These are phyloP conservation scores for Stigmatopora nigra DNA, from an alignment of 2,113 vertebrate genomes.

Conservation along the genomic window DNA sequence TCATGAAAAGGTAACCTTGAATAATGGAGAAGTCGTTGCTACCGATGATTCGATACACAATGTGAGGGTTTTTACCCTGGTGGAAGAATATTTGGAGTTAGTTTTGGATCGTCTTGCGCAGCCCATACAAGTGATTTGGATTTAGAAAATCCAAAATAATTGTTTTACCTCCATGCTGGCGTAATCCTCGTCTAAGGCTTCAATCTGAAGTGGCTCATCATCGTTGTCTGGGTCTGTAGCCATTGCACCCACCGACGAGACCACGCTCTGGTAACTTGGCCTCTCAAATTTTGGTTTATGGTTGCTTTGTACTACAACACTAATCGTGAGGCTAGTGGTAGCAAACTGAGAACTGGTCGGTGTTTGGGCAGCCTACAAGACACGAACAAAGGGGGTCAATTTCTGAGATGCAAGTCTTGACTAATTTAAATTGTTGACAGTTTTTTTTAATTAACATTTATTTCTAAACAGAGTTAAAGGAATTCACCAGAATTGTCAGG, in stretches of 20 bases:
- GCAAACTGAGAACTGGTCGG: constrained; percentile 60
- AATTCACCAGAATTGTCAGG: constrained; percentile 75
- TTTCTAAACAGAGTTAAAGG: too few species aligned
- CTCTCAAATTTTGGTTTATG: constrained; percentile 62
- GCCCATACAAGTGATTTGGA: background rate
- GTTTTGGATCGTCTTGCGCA: background rate
- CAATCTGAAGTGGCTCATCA: constrained; percentile 45
- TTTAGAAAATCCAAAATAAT: background rate
- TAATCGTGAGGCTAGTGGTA: constrained; percentile 60
- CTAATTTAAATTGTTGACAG: background rate
- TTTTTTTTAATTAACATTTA: background rate
- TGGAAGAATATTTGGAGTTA: constrained; percentile 4
- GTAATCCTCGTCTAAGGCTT: constrained; percentile 61
- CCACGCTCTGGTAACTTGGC: constrained; percentile 38
- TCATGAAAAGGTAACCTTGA: constrained; percentile 69
- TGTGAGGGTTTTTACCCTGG: constrained; percentile 74
- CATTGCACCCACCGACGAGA: constrained; percentile 45
- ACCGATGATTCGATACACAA: constrained; percentile 64
- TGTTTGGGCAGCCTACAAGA: constrained; percentile 70
- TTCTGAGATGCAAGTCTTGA: background rate
- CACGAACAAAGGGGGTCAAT: constrained; percentile 1
- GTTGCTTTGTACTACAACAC: constrained; percentile 53
- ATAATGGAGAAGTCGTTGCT: constrained; percentile 54
- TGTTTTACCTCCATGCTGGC: constrained; percentile 38
- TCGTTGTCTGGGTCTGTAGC: constrained; percentile 54